These are phyloP conservation scores for Acronicta aceris DNA, from an alignment of 2,888 invertebrate genomes.

Conservation along the genomic window DNA sequence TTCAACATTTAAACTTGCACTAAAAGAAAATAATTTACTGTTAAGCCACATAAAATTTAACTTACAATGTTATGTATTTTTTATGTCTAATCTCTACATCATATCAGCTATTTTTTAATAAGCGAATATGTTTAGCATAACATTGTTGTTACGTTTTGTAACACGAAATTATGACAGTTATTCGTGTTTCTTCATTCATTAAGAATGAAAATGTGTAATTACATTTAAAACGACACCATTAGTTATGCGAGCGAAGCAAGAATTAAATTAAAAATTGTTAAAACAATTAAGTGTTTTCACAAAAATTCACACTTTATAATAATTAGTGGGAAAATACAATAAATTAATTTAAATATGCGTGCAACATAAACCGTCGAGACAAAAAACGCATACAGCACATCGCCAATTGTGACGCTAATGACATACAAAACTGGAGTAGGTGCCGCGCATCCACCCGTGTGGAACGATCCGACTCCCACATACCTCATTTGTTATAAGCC, in stretches of 20 bases:
- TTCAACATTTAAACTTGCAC: no score
- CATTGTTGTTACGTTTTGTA: slow-evolving; percentile 48
- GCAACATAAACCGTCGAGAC: slow-evolving; percentile 25
- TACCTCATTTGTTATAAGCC: slow-evolving; percentile 82
- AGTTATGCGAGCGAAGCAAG: slow-evolving; percentile 38
- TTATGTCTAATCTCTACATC: slow-evolving; percentile 6
- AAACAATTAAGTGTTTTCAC: slow-evolving; percentile 42
- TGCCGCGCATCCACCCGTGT: slow-evolving; percentile 68
- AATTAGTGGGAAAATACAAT: slow-evolving; percentile 49
- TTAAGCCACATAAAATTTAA: no score
- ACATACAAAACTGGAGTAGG: slow-evolving; percentile 55
- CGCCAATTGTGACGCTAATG: slow-evolving; percentile 57
- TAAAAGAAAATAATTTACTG: no score
- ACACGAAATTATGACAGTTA: slow-evolving; percentile 54
- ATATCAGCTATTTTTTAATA: slow-evolving; percentile 30
- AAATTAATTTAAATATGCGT: slow-evolving; percentile 56
- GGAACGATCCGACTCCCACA: slow-evolving; percentile 81
- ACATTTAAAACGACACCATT: slow-evolving; percentile 54
- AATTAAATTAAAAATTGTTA: slow-evolving; percentile 35
- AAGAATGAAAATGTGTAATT: slow-evolving; percentile 57
- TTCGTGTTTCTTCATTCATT: slow-evolving; percentile 55
- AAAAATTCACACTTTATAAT: slow-evolving; percentile 31
- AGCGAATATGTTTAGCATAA: slow-evolving; percentile 50
- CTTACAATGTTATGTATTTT: no score
- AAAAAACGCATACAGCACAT: slow-evolving; percentile 41